Evolutionary conservation across 2,888 invertebrate species (phyloP), one percentile per base, ranked within the genome.

Genomic region (Hypomecis atomaria): DNA sequence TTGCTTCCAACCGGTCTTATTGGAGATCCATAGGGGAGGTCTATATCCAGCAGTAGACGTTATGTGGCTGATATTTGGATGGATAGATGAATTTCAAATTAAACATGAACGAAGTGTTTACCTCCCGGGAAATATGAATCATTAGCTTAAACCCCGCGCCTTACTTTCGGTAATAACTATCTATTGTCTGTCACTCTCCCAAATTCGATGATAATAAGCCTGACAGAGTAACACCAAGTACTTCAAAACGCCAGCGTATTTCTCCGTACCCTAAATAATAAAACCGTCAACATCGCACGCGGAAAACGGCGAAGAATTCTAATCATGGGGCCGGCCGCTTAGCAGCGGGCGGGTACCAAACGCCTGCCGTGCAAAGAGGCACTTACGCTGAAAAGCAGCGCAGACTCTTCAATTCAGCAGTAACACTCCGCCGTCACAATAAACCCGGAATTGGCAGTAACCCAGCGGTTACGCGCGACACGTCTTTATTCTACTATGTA

Each of bases 401-500:
- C 56, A 47, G 59, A n/a, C 55, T 65, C 52, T 57, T 45, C 55
- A 59, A 55, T 59, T 47, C 59, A 38, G 65, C 60, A 45, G 49
- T 62, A 62, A 61, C 65, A 58, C 45, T 65, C 40, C 44, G 49
- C 23, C 56, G 65, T 37, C 56, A 52, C 67, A 70, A 60, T 70
- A 67, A 69, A 69, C 66, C 52, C 56, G 50, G 59, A 70, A 71
- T 66, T 56, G 67, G 65, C 45, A 67, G 60, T 71, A 71, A 71
- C 70, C 57, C 53, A 59, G 36, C 60, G 57, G 67, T 63, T 66
- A 60, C 66, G 47, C 60, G 59, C 67, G 70, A 66, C 70, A 67
- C 71, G 63, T 63, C 69, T 65, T 53, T 54, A 71, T 66, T 66
- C 70, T 67, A 70, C 67, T 65, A 63, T 70, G 71, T 70, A 68